Percentiles rank a stretch among this genome's conserved stretches.
These are phyloP conservation scores for Asteroscopus sphinx DNA, from an alignment of 2,888 invertebrate genomes.

Conservation along the genomic window DNA sequence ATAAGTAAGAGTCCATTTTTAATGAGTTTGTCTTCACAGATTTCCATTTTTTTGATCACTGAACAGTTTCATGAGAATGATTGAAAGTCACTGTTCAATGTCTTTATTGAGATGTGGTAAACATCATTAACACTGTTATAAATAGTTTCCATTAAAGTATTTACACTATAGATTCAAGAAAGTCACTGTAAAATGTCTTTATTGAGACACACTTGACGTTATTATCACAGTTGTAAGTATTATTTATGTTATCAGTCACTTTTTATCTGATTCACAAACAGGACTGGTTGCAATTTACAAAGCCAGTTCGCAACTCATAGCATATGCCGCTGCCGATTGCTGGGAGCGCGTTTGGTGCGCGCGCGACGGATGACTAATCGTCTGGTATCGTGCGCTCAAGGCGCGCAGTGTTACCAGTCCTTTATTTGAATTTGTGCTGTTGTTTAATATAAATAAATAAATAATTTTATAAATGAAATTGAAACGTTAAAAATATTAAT, in stretches of 20 bases:
- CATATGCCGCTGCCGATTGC: too few relatives aligned
- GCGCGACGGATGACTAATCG: slow-evolving; percentile 18
- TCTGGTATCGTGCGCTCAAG: slow-evolving; percentile 9
- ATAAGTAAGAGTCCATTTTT: slow-evolving; percentile 50
- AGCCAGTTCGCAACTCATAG: neutral
- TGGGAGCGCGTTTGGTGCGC: too few relatives aligned
- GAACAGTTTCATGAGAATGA: neutral
- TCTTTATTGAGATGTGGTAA: slow-evolving; percentile 8
- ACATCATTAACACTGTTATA: slow-evolving; percentile 5
- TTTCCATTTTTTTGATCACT: slow-evolving; percentile 37
- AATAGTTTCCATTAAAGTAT: too few relatives aligned
- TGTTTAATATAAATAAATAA: neutral
- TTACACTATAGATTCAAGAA: too few relatives aligned
- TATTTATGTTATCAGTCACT: slow-evolving; percentile 4
- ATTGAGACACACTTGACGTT: slow-evolving; percentile 7
- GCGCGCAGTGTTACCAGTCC: slow-evolving; percentile 22
- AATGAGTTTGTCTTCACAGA: slow-evolving; percentile 34
- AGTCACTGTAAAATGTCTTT: slow-evolving; percentile 2
- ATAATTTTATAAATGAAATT: too few relatives aligned
- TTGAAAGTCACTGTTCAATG: neutral
- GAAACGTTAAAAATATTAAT: too few relatives aligned
- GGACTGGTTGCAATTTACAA: slow-evolving; percentile 3
- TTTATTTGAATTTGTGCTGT: slow-evolving; percentile 5
- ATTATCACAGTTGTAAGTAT: slow-evolving; percentile 4
- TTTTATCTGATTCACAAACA: slow-evolving; percentile 12